Evolutionary conservation across 2,113 vertebrate species (phyloP).

Genomic region (Rhinolophus sinicus): DNA sequence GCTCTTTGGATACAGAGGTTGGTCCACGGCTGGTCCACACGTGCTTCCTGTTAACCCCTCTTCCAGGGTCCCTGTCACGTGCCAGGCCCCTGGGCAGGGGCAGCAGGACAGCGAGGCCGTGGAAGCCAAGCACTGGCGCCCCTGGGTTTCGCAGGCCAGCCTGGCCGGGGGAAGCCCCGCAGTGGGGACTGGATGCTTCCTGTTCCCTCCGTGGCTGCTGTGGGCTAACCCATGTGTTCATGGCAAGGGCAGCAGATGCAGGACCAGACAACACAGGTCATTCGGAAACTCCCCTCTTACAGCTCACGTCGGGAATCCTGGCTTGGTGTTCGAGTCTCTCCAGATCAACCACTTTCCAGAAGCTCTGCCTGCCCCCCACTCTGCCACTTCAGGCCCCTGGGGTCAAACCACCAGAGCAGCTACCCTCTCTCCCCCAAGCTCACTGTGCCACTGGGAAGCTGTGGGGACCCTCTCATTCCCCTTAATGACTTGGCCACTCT

Average conservation of each 20-base stretch:
- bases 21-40: accelerated
- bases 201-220: accelerated
- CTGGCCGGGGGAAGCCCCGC: background rate
- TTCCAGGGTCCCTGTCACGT: background rate
- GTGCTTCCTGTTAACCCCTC: background rate
- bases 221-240: accelerated
- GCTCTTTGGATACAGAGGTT: accelerated
- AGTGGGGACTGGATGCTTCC: too few species aligned
- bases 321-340: background rate
- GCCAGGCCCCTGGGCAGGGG: background rate
- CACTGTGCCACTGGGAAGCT: background rate
- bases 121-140: accelerated
- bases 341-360: background rate
- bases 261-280: background rate
- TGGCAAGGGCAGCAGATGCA: accelerated
- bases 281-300: background rate
- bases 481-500: too few species aligned
- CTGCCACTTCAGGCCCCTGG: background rate
- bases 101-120: accelerated
- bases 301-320: background rate
- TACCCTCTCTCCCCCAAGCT: background rate
- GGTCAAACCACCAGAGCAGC: accelerated
- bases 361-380: background rate
- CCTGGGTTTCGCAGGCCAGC: accelerated
- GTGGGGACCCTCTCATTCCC: accelerated